A percentile compares a stretch with the other conserved stretches of the same genome.
These are phyloP conservation scores for Eupristina koningsbergeri DNA, from an alignment of 1,140 invertebrate species.

Conservation along the genomic window DNA sequence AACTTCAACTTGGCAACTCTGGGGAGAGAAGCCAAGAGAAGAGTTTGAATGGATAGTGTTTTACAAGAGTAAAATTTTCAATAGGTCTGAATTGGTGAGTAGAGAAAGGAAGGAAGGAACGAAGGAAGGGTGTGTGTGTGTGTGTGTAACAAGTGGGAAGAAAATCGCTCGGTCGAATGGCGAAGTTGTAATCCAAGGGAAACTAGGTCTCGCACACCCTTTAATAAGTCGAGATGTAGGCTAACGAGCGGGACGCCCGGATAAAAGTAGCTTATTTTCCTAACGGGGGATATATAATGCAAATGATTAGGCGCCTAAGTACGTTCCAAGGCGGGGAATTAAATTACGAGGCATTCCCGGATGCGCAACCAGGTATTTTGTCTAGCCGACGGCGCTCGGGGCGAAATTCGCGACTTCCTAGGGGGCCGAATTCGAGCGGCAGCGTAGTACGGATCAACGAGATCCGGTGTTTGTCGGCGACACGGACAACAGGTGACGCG, in stretches of 20 bases:
- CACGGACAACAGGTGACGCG: constrained; percentile 44
- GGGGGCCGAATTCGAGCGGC: too few relatives aligned
- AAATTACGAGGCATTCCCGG: background rate
- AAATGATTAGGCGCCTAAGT: background rate
- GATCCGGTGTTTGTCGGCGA: constrained; percentile 33
- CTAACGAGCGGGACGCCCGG: background rate
- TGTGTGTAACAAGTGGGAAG: background rate
- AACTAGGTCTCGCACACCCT: too few relatives aligned
- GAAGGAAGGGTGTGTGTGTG: too few relatives aligned
- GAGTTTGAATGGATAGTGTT: too few relatives aligned
- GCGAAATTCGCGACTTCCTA: too few relatives aligned
- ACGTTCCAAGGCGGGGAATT: background rate
- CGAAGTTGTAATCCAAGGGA: background rate
- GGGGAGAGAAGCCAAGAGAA: too few relatives aligned
- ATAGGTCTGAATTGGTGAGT: too few relatives aligned
- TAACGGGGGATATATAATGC: background rate
- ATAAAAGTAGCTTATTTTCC: background rate
- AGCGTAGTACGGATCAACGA: too few relatives aligned
- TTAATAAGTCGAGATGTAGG: too few relatives aligned
- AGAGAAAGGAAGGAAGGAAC: too few relatives aligned
- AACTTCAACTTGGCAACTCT: too few relatives aligned
- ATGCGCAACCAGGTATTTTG: background rate
- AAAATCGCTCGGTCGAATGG: background rate
- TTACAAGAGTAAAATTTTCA: too few relatives aligned
- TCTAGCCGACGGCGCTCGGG: background rate